Base-by-base conservation (phyloP, 2,888 invertebrate species). In the Julus scandinavius region DNA sequence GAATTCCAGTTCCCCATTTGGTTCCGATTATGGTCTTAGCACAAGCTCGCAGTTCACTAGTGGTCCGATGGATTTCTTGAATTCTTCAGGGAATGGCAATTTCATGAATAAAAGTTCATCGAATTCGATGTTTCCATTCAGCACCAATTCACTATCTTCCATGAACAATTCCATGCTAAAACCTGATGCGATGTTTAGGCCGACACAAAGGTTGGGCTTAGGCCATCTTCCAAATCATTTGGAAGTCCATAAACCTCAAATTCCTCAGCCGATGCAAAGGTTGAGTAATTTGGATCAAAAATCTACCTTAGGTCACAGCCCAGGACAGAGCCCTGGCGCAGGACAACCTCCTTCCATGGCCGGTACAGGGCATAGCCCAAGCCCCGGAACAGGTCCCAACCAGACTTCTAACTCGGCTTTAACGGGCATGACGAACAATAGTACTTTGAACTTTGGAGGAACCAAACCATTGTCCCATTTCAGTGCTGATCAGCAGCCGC, bases 391-490 rank as follows among this genome's bases (percentile, higher is more conserved):
- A 9, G 41, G 38, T 2, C 87, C 58, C 49, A 58, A 87, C 17
- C 87, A 45, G 38, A 45, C 85, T 1, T 45, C 50, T 54, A 58
- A 20, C 29, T 45, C 87, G 45, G 49, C 87, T 54, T 7, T 29
- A 72, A 72, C 72, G 72, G 87, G 87, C 50, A 87, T 87, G 87
- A 20, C 50, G 13, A 58, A 40, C 20, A 50, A 63, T 41, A 86
- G 86, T 38, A 89, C 90, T 58, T 89, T 91, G 88, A 89, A 90
- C 2, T 92, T 91, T 87, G 91, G 90, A 7, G 90, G 90, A 38
- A 91, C 92, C 40, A 92, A 92, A 88, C 92, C 92, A 1, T 90
- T 92, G 86, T 90, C 91, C 54, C 92, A 92, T 89, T 92, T 91
- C 90, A 89, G 91, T 11, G 91, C 91, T 80, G 87, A 86, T 38